Evolutionary conservation across 1,140 invertebrate species (phyloP).

Genomic region (Macrobrachium nipponense): DNA sequence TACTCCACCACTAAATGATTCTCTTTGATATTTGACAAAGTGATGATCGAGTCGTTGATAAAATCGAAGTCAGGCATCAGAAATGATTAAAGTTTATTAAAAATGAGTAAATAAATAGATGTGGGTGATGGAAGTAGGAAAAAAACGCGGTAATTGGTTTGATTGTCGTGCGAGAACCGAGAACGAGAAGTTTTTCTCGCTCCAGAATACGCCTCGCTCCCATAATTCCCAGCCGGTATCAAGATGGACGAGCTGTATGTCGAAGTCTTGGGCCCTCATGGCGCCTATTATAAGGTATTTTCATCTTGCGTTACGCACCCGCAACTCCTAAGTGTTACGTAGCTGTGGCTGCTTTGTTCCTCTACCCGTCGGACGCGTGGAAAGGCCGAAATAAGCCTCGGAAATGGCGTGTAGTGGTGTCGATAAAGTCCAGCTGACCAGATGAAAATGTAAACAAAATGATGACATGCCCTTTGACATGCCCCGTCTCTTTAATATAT

Average conservation of each 20-base stretch:
- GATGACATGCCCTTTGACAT: background rate
- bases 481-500: background rate
- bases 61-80: too few species aligned
- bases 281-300: slow-evolving; percentile 61
- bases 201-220: background rate
- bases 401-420: background rate
- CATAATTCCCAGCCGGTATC: slow-evolving; percentile 54
- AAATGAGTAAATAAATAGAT: too few species aligned
- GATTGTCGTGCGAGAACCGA: too few species aligned
- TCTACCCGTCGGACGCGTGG: background rate
- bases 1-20: too few species aligned
- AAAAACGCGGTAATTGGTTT: too few species aligned
- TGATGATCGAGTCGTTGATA: too few species aligned
- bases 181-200: too few species aligned
- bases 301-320: too few species aligned
- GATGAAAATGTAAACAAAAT: slow-evolving; percentile 10
- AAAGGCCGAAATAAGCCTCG: background rate
- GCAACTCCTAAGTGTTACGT: background rate
- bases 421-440: background rate
- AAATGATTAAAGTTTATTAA: too few species aligned
- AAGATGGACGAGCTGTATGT: slow-evolving; percentile 62
- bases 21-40: too few species aligned
- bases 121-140: too few species aligned
- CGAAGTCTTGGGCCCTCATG: slow-evolving; percentile 58
- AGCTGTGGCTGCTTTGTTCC: background rate